Conservation (phyloP, 2,888 invertebrate species). For the Patella pellucida region DNA sequence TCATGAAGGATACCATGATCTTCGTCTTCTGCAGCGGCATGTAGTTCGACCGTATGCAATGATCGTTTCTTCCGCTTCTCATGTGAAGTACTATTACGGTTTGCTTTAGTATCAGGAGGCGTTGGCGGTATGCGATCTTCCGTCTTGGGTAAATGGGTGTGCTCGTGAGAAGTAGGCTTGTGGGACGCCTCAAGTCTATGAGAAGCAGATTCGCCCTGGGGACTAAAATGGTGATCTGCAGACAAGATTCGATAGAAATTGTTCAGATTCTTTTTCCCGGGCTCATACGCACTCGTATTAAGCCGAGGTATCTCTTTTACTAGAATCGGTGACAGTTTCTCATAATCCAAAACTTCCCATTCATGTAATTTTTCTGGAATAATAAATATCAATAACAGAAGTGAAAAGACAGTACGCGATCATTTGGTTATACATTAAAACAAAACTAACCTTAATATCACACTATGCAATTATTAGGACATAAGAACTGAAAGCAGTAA, state of each 20-base stretch:
- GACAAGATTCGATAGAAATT: conserved; percentile 36
- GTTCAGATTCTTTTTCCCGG: conserved; percentile 41
- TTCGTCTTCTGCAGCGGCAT: conserved; percentile 36
- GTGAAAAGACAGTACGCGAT: too few species aligned
- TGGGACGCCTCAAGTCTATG: not conserved
- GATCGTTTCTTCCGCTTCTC: conserved; percentile 24
- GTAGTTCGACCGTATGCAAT: conserved; percentile 30
- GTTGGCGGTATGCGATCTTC: not conserved
- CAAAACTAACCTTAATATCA: too few species aligned
- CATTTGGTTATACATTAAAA: too few species aligned
- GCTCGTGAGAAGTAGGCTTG: not conserved
- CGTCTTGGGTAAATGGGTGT: not conserved
- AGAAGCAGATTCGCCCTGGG: too few species aligned
- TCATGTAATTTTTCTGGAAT: conserved; percentile 49
- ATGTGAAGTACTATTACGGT: not conserved
- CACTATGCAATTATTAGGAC: too few species aligned
- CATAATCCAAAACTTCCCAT: conserved; percentile 39
- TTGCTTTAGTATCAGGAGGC: not conserved
- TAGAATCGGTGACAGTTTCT: conserved; percentile 33
- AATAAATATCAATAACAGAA: not conserved
- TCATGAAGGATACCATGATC: conserved; percentile 50
- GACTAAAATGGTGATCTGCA: not conserved
- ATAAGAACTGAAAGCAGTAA: too few species aligned
- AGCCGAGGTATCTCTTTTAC: conserved; percentile 41
- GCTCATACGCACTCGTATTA: conserved; percentile 30